Base-by-base conservation (phyloP, 2,113 vertebrate genomes). In the Seriola rivoliana region DNA sequence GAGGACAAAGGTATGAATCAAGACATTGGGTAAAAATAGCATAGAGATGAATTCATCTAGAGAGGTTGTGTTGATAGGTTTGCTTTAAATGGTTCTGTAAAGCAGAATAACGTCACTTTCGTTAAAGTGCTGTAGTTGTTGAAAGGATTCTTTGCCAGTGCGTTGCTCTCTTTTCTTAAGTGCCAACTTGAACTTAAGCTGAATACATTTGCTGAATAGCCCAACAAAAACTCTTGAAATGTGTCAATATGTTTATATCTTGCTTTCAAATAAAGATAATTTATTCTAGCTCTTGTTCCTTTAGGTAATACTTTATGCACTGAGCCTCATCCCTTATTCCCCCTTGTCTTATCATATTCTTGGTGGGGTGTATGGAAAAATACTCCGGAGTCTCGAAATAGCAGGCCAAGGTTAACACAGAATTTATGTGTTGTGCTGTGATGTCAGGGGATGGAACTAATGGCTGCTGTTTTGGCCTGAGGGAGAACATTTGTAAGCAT, bases 1-100 rank as follows among this genome's bases (percentile, higher is more conserved):
- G 98, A 99, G 81, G 97, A 99, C 80, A 99, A 99, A 98, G 98
- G 98, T 99, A 96, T 48, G 10, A 72, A 34, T 58, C 25, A 55
- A 64, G 17, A 69, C 54, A 38, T 29, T 78, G 16, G 0, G 29
- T 4, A 3, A 14, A n/a, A 40, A 21, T 4, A 23, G 59, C 21
- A 13, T 59, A 32, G 46, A 64, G 12, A 59, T 40, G 7, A 1
- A 32, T 69, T 67, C 23, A 69, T 67, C 23, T 21, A 14, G 40
- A 59, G 46, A 64, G 8, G 16, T 60, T 76, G 19, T 6, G 0
- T 10, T 63, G 42, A 65, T 21, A 17, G n/a, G 42, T 23, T 34
- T 29, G 13, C 54, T 50, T 1, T 4, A 8, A 4, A 23, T 23
- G 0, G 4, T 13, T 80, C 55, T 48, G 13, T 0, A 19, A 38